These are phyloP conservation scores for Tupiocoris notatus DNA, from an alignment of 2,888 invertebrate genomes.

Conservation along the genomic window DNA sequence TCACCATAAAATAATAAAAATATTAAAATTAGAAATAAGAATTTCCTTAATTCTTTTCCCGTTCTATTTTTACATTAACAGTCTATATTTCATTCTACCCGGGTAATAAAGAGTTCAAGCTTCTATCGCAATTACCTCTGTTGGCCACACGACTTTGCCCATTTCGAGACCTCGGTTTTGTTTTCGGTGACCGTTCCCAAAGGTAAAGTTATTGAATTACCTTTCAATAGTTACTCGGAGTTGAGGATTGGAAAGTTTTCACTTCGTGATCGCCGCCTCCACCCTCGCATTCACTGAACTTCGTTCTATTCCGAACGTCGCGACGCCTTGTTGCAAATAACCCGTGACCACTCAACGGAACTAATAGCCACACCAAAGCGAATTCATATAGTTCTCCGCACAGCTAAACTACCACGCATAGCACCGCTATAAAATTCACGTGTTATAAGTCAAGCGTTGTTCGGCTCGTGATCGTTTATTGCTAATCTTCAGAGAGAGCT, in stretches of 20 bases:
- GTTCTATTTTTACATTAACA: no score
- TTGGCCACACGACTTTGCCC: no score
- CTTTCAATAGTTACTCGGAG: background rate
- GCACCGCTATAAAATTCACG: background rate
- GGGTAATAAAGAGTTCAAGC: no score
- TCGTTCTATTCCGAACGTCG: background rate
- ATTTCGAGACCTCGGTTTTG: background rate
- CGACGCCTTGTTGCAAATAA: background rate
- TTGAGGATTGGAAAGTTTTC: background rate
- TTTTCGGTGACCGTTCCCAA: no score
- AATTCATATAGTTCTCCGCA: background rate
- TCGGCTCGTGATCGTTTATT: background rate
- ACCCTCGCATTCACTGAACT: background rate
- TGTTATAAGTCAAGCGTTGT: background rate
- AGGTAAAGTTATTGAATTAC: background rate
- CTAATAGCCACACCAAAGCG: conserved; percentile 12
- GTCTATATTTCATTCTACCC: no score
- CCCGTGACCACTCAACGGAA: conserved; percentile 26
- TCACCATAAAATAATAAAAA: no score
- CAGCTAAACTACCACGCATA: background rate
- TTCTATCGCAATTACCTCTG: no score
- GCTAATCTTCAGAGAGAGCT: background rate
- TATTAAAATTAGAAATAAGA: no score
- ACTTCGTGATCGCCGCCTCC: background rate
- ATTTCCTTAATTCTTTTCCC: no score